Evolutionary conservation across 2,888 invertebrate genomes (phyloP), one percentile per base, ranked within the genome.

Genomic region (Tribolium freemani): DNA sequence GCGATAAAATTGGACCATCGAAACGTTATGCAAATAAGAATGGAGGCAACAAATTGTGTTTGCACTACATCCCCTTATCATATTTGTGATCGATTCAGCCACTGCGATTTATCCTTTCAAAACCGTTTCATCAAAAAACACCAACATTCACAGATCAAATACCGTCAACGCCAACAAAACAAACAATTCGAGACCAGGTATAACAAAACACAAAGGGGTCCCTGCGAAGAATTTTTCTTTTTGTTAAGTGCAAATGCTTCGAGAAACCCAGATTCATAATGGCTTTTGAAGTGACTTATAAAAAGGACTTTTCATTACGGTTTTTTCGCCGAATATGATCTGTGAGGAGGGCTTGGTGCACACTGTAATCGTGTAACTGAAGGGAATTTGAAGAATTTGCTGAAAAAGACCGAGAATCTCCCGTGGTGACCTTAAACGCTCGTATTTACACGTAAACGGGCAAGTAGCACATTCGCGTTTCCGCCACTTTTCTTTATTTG

Each of bases 61-160:
- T 58, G n/a, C 58, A 38, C 44, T 9, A 10, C 31, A 26, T 57
- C 38, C 5, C 16, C 50, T 20, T 51, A 44, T 58, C 58, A 9
- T 58, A 58, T 45, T 58, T 58, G 58, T 13, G n/a, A 57, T 57
- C 57, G 57, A 57, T 44, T 31, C 56, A 13, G 9, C 16, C n/a
- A 54, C 3, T 10, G 26, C 3, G 38, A 31, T 45, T 38, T n/a
- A 13, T 57, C 38, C 30, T 54, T 54, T 30, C n/a, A 26, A 30
- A 31, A 31, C 31, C 5, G 8, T 38, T 38, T 31, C 56, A 13
- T 5, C 56, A 38, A 56, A 13, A 56, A 56, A 38, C 38, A 38
- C 6, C 38, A 31, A 31, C 31, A 31, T 31, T 9, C 31, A 3
- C 31, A 8, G 31, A 31, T 38, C 38, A 38, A 38, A 38, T 38